Percentiles rank a stretch among this genome's conserved stretches.
These are phyloP conservation scores for Melopsittacus undulatus DNA, from an alignment of 2,797 vertebrate species.

Conservation along the genomic window DNA sequence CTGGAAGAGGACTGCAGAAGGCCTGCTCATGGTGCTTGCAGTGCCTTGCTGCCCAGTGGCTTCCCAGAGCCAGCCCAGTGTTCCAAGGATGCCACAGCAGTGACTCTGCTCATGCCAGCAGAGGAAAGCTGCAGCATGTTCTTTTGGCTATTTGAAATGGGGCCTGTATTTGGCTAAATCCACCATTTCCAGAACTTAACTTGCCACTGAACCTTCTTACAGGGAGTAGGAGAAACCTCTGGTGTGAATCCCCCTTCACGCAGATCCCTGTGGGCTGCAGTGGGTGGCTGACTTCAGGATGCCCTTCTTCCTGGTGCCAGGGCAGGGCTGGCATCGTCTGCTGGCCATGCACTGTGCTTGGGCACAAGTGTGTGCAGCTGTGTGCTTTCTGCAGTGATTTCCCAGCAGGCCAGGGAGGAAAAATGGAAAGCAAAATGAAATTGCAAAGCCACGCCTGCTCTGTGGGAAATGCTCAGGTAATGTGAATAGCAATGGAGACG, in stretches of 20 bases:
- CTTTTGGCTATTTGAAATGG: neutral
- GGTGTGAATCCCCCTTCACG: neutral
- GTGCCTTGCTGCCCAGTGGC: neutral
- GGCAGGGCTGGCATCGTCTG: neutral
- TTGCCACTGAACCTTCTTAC: neutral
- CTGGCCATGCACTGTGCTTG: accelerated
- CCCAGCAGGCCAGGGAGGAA: neutral
- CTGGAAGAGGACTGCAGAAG: neutral
- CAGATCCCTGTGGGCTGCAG: neutral
- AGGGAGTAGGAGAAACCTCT: neutral
- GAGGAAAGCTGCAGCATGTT: neutral
- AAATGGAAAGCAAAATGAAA: slow-evolving; percentile 24
- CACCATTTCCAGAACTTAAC: neutral
- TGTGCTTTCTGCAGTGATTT: slow-evolving; percentile 15
- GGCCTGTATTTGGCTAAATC: neutral
- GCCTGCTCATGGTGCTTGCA: neutral
- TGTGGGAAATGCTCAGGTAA: slow-evolving; percentile 31
- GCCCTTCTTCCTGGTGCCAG: accelerated
- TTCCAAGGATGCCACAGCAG: neutral
- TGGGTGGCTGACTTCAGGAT: neutral
- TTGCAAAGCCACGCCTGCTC: neutral
- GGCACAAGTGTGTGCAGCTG: accelerated
- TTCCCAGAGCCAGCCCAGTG: neutral
- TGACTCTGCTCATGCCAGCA: neutral
- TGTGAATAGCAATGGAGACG: neutral